Base-by-base conservation (phyloP, 2,113 vertebrate genomes). In the Oreochromis aureus region DNA sequence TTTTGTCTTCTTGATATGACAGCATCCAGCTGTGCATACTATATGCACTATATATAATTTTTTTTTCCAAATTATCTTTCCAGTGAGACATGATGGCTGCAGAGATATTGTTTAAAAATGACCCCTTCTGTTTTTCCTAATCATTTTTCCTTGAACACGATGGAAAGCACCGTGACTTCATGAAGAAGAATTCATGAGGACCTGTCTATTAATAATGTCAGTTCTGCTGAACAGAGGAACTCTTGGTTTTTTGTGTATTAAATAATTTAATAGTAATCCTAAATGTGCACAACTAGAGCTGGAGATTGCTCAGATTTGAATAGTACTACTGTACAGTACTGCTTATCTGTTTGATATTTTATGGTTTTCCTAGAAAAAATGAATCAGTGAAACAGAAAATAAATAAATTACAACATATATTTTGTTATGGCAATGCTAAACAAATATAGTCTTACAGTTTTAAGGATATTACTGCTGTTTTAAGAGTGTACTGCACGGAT, bases 401-500 rank as follows among this genome's bases (percentile, higher is more conserved):
- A 39, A 6, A 63, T 11, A n/a, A 69, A 13, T 66, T 0, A 8
- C 11, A 39, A 39, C 34, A 69, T 5, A 69, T 3, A 63, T 15
- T 41, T 22, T 15, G 1, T 5, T 39, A 69, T 9, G 36, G 34
- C 11, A 1, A 41, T 41, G 34, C 15, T 41, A 41, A 69, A 41
- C 34, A 71, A 71, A 24, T 0, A n/a, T 0, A 66, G 61, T 66
- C 36, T 39, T 66, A 71, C 3, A 24, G 66, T 44, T 71, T 44
- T 69, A 69, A 41, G 63, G 63, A 69, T 41, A 0, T 69, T 41
- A 69, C 63, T 69, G 63, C 19, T 41, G 12, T 15, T 69, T 24
- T 39, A 41, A 41, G 32, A 66, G 32, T n/a, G 32, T 22, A 0
- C 34, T 9, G 4, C 2, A 41, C 0, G 0, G 34, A 41, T 69